Conservation (phyloP, 2,797 vertebrate genomes). For the Enteromius anoplus region DNA sequence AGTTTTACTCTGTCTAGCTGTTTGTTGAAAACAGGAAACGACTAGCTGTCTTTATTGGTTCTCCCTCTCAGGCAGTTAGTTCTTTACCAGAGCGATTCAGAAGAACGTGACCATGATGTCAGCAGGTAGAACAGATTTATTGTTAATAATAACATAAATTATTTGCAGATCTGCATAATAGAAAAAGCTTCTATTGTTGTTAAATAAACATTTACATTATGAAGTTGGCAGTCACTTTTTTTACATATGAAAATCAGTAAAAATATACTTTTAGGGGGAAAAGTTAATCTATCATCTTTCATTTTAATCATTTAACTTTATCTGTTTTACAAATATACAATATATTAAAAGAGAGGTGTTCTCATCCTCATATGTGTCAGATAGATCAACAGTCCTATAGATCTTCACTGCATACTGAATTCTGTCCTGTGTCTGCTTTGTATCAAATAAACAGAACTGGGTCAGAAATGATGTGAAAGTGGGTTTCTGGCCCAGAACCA, state of each 20-base stretch:
- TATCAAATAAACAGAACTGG: not conserved
- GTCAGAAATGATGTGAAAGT: not conserved
- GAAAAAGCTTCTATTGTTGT: not conserved
- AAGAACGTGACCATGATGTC: not conserved
- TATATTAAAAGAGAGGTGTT: not conserved
- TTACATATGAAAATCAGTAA: not conserved
- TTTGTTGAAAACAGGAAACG: constrained; percentile 26
- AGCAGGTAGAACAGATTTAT: not conserved
- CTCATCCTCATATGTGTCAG: not conserved
- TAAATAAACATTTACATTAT: not conserved
- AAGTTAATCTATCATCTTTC: not conserved
- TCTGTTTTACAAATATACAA: not conserved
- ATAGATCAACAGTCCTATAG: not conserved
- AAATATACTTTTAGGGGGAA: not conserved
- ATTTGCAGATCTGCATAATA: not conserved
- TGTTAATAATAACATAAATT: not conserved
- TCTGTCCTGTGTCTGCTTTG: not conserved
- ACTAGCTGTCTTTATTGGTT: constrained; percentile 27
- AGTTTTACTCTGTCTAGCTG: constrained; percentile 27
- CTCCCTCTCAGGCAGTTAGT: constrained; percentile 5
- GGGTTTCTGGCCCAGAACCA: not conserved
- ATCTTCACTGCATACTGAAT: not conserved
- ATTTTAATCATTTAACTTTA: not conserved
- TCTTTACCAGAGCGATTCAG: not conserved
- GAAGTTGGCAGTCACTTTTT: not conserved